phyloP scores from a whole-genome alignment of 1,140 invertebrate genomes.

The Plectus sambesii region DNA sequence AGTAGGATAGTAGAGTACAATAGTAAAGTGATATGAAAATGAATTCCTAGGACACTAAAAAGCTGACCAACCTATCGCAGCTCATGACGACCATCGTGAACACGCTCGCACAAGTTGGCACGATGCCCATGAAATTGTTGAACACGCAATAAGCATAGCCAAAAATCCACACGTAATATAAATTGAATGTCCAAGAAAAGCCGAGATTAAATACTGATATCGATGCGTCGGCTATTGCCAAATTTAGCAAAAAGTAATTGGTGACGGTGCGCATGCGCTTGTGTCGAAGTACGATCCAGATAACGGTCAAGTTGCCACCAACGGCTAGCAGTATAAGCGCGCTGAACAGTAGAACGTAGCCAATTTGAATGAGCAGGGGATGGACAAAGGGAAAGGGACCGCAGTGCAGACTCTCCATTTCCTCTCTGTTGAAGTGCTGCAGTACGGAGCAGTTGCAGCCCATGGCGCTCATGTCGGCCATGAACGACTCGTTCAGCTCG shows the following conservation, averaged over 20 bases:
- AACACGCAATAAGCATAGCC: constrained; percentile 33
- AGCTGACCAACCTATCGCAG: constrained; percentile 30
- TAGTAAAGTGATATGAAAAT: background rate
- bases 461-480: no score
- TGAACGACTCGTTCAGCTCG: no score
- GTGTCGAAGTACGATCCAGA: constrained; percentile 40
- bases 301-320: constrained; percentile 31
- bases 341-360: constrained; percentile 30
- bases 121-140: constrained; percentile 44
- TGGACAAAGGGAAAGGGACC: constrained; percentile 1
- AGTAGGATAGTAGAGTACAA: no score
- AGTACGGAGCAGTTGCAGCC: no score
- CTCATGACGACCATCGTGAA: constrained; percentile 45
- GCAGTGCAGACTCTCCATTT: background rate
- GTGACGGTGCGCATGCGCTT: constrained; percentile 41
- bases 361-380: constrained; percentile 21
- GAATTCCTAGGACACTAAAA: constrained; percentile 9
- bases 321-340: constrained; percentile 24
- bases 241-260: constrained; percentile 37
- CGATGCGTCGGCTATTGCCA: constrained; percentile 31
- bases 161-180: constrained; percentile 43
- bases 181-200: constrained; percentile 37
- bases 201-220: constrained; percentile 41
- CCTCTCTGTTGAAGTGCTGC: no score
- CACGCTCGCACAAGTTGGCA: constrained; percentile 43